A percentile compares a stretch with the other conserved stretches of the same genome.
phyloP scores from a whole-genome alignment of 2,888 invertebrate species.

The Cecidostiba fungosa region DNA sequence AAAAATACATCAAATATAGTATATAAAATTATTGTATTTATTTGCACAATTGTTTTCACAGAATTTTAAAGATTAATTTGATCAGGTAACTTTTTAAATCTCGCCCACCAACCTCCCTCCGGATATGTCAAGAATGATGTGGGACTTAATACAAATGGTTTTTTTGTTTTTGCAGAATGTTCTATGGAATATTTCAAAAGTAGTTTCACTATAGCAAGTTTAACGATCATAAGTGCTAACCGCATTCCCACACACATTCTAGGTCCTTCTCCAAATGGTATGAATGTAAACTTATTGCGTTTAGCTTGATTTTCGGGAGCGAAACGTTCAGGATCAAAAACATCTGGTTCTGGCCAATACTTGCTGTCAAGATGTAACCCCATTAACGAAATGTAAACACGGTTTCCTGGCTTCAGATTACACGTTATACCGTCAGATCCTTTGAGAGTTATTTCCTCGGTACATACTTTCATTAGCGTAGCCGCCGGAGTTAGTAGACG shows the following conservation, averaged over 20 bases:
- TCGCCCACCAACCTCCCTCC: slow-evolving; percentile 48
- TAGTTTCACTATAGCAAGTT: slow-evolving; percentile 66
- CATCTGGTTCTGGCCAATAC: slow-evolving; percentile 69
- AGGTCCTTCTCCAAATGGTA: slow-evolving; percentile 74
- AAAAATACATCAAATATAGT: neutral
- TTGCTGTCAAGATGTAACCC: slow-evolving; percentile 67
- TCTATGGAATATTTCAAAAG: slow-evolving; percentile 67
- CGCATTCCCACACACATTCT: slow-evolving; percentile 73
- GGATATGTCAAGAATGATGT: slow-evolving; percentile 19
- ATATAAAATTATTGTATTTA: no score
- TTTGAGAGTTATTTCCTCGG: slow-evolving; percentile 63
- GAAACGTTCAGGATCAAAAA: slow-evolving; percentile 73
- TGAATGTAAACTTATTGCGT: slow-evolving; percentile 66
- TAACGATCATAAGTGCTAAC: slow-evolving; percentile 69
- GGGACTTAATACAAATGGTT: slow-evolving; percentile 64
- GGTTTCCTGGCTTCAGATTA: slow-evolving; percentile 65
- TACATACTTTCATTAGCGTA: slow-evolving; percentile 67
- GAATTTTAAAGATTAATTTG: neutral
- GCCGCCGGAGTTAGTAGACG: slow-evolving; percentile 62
- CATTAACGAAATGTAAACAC: slow-evolving; percentile 62
- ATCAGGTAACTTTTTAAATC: neutral
- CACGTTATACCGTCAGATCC: slow-evolving; percentile 71
- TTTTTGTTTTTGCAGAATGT: slow-evolving; percentile 66
- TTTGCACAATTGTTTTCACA: no score
- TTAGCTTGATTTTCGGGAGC: slow-evolving; percentile 63